These are phyloP conservation scores for Epinephelus awoara DNA, from an alignment of 2,797 vertebrate genomes.

Conservation along the genomic window DNA sequence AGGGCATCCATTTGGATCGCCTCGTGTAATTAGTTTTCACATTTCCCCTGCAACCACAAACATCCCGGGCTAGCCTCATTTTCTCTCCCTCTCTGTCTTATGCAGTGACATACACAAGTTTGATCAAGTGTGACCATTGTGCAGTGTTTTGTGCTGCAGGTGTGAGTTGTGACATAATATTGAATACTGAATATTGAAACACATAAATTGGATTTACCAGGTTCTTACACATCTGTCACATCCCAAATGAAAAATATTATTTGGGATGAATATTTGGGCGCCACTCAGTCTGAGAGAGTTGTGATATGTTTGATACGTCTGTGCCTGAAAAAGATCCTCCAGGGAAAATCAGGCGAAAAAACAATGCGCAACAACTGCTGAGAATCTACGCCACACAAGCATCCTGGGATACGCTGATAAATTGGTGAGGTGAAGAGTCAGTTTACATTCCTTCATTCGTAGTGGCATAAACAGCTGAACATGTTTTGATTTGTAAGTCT, in stretches of 20 bases:
- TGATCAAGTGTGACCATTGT: conserved; percentile 14
- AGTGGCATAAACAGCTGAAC: conserved; percentile 68
- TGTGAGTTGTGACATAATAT: conserved; percentile 4
- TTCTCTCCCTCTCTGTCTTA: conserved; percentile 40
- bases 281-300: conserved; percentile 41
- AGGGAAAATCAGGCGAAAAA: background rate
- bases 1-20: conserved; percentile 65
- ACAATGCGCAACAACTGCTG: conserved; percentile 45
- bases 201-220: background rate
- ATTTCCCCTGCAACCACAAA: conserved; percentile 54
- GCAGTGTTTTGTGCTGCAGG: background rate
- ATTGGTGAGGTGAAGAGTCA: conserved; percentile 27
- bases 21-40: conserved; percentile 71
- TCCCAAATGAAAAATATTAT: background rate
- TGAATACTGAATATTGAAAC: background rate
- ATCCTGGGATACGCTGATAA: conserved; percentile 60
- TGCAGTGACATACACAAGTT: conserved; percentile 44
- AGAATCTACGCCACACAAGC: conserved; percentile 49
- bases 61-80: conserved; percentile 38
- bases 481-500: conserved; percentile 70
- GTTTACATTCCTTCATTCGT: conserved; percentile 76
- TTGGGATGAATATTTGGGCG: conserved; percentile 9
- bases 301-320: conserved; percentile 13
- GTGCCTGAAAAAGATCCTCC: conserved; percentile 25
- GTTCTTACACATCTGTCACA: background rate